Evolutionary conservation across 1,140 invertebrate genomes (phyloP), one percentile per base, ranked within the genome.

Genomic region (Scylla paramamosain): DNA sequence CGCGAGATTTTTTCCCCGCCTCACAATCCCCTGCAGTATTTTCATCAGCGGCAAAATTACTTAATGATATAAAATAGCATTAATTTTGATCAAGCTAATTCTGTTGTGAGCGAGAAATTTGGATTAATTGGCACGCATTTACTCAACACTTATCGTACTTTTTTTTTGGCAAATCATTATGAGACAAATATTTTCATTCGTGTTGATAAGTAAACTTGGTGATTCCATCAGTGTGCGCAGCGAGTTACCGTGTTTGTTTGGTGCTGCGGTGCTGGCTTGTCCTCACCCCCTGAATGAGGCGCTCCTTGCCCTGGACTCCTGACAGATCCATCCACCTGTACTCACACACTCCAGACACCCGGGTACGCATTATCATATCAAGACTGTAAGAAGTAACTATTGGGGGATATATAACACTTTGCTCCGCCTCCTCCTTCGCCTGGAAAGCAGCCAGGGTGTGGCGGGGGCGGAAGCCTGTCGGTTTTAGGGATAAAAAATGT

Each of bases 31-130:
- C n/a, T 77, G 67, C 20, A n/a, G 20, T n/a, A n/a, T 77, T 77
- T 77, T n/a, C 67, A 77, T 77, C 67, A 77, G 67, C 20, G 67
- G 20, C 67, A 77, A 77, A 77, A 77, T 77, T 77, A 77, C 67
- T 77, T 77, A 77, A 77, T 77, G 67, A 77, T n/a, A n/a, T 77
- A 77, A 77, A 77, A 77, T 77, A n/a, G 6, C 20, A 77, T 77
- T 77, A 77, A 77, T 77, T 77, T 77, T n/a, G 67, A 25, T 77
- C 67, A n/a, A 77, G 6, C n/a, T 77, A n/a, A 77, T 77, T 77
- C 20, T 77, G 67, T 77, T 77, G 67, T 77, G 25, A 77, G 67
- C n/a, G 20, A n/a, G n/a, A 77, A 77, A 77, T 77, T 25, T 77
- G 67, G 67, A 77, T 77, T n/a, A 77, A 77, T 77, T 77, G 25